Evolutionary conservation across 1,140 invertebrate genomes (phyloP), one percentile per base, ranked within the genome.

Genomic region (Lordiphosa clarofinis): DNA sequence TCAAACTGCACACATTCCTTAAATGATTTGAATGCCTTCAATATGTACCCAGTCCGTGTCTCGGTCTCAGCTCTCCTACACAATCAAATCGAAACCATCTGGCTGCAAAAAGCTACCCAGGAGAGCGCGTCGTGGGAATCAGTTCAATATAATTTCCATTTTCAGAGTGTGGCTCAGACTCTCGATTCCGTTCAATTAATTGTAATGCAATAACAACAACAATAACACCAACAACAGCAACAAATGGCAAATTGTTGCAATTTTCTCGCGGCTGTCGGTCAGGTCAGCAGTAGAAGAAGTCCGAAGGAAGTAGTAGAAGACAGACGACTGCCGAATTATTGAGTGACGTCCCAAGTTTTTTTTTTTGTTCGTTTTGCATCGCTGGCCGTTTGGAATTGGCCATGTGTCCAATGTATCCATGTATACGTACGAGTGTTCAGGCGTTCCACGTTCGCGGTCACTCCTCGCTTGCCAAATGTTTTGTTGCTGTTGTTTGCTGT

Each of bases 11-110:
- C 56, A 61, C 76, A 81, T 81, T 82, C 78, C 78, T 40, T 53
- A 42, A 82, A 82, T 84, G 78, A 84, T 84, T 82, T 84, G 78
- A 57, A 84, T 82, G 69, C 73, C 69, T 63, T 65, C 53, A 47
- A 43, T 9, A 52, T 52, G 11, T 52, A 53, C 35, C 42, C 13
- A 60, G 50, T 35, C 48, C 33, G 15, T 33, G 46, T 37, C 52
- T 40, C 52, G 31, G 39, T 43, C 31, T 56, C 65, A 63, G 28
- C 56, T 38, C 59, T 35, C 53, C 43, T 46, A 46, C 31, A 66
- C 71, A 86, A 84, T 84, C 79, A 78, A 86, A 84, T 84, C 73
- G 78, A 86, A 78, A 60, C 78, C 78, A 84, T 78, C 78, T 84
- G 78, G 78, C 64, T 31, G 28, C 28, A 31, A 31, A 31, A 31